A percentile compares a stretch with the other conserved stretches of the same genome.
These are phyloP conservation scores for Theocolax elegans DNA, from an alignment of 1,140 invertebrate genomes.

Conservation along the genomic window DNA sequence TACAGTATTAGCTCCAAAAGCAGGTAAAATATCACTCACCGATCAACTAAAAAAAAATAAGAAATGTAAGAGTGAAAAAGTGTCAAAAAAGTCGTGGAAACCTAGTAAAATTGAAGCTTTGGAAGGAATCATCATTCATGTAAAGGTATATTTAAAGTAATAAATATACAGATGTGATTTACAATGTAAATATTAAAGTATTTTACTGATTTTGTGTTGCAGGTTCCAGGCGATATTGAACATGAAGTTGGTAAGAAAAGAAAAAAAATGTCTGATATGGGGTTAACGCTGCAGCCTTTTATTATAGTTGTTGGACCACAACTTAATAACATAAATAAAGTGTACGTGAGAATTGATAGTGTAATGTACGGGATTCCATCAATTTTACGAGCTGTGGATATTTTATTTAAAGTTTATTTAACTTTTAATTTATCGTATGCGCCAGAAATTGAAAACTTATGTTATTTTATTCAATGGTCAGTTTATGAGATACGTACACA, in stretches of 20 bases:
- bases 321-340: not conserved
- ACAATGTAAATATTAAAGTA: not conserved
- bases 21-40: not conserved
- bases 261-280: not conserved
- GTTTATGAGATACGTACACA: not conserved
- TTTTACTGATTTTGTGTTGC: not conserved
- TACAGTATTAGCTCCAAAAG: not conserved
- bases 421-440: not conserved
- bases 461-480: conserved; percentile 4
- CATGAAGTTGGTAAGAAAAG: not conserved
- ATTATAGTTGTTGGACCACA: not conserved
- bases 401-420: not conserved
- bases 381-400: not conserved
- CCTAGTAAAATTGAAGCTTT: not conserved
- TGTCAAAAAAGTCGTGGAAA: not conserved
- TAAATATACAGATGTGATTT: not conserved
- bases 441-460: not conserved
- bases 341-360: not conserved
- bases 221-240: conserved; percentile 4
- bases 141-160: not conserved
- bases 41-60: not conserved
- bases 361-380: not conserved
- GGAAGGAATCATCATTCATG: conserved; percentile 2
- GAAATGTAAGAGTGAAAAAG: not conserved
- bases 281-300: not conserved